Evolutionary conservation across 2,797 vertebrate genomes (phyloP).

Genomic region (Balearica regulorum): DNA sequence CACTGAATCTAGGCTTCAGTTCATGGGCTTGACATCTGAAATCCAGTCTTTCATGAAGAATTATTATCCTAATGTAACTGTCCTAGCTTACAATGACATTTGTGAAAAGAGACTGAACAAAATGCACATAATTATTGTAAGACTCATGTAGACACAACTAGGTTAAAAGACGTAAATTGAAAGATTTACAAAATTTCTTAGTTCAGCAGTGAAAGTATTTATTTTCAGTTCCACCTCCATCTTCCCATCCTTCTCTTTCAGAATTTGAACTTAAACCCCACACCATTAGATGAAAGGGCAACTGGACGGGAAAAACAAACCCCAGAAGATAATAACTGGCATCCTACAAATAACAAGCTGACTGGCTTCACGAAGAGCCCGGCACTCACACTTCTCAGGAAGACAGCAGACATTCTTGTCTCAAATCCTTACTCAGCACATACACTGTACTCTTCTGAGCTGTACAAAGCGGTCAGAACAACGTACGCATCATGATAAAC

Average conservation of each 20-base stretch:
- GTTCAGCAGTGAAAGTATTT: not conserved
- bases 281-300: not conserved
- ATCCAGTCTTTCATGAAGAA: not conserved
- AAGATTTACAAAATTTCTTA: not conserved
- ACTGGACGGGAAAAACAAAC: not conserved
- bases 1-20: not conserved
- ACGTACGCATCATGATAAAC: conserved; percentile 50
- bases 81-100: not conserved
- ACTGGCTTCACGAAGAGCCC: not conserved
- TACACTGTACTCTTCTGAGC: not conserved
- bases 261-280: not conserved
- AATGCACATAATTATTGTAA: not conserved
- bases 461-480: conserved; percentile 36
- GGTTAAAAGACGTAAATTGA: not conserved
- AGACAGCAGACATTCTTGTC: not conserved
- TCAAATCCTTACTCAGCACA: not conserved
- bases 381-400: not conserved
- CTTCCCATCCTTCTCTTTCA: not conserved
- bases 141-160: not conserved
- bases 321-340: not conserved
- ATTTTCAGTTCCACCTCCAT: not conserved
- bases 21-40: not conserved
- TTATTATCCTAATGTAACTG: not conserved
- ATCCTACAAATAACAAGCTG: not conserved
- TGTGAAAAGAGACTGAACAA: not conserved